Conservation (phyloP, 2,797 vertebrate genomes). For the Ficedula albicollis region DNA sequence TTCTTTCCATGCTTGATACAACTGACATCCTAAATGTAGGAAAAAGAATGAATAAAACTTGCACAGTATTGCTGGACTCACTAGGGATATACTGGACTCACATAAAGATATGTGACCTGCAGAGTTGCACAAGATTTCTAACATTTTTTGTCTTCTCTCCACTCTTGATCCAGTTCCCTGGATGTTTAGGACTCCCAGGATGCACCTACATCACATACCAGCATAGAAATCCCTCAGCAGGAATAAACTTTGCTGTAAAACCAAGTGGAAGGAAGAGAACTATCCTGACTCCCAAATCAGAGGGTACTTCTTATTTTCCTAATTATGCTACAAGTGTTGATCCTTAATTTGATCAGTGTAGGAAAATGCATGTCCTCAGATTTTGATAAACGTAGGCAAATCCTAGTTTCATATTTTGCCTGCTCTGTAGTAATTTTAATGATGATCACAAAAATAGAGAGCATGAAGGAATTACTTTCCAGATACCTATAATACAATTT, state of each 20-base stretch:
- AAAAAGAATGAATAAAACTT: background rate
- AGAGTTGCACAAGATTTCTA: background rate
- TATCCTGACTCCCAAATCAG: background rate
- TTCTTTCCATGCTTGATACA: background rate
- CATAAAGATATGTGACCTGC: background rate
- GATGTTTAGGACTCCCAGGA: background rate
- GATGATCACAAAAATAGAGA: background rate
- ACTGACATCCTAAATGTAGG: background rate
- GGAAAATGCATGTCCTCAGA: background rate
- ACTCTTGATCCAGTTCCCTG: background rate
- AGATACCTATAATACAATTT: background rate
- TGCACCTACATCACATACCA: background rate
- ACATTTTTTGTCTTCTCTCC: background rate
- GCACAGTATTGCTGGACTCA: background rate
- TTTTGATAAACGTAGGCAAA: background rate
- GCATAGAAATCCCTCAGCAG: background rate
- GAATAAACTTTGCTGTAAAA: background rate
- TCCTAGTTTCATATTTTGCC: background rate
- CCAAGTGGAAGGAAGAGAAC: background rate
- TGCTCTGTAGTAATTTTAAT: background rate
- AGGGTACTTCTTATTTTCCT: background rate
- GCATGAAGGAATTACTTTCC: background rate
- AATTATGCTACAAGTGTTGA: background rate
- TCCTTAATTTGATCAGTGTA: background rate
- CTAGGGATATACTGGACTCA: background rate